A percentile compares a stretch with the other conserved stretches of the same genome.
Evolutionary conservation across 2,888 invertebrate genomes (phyloP).

Genomic region (Hirtodrosophila histrioides): DNA sequence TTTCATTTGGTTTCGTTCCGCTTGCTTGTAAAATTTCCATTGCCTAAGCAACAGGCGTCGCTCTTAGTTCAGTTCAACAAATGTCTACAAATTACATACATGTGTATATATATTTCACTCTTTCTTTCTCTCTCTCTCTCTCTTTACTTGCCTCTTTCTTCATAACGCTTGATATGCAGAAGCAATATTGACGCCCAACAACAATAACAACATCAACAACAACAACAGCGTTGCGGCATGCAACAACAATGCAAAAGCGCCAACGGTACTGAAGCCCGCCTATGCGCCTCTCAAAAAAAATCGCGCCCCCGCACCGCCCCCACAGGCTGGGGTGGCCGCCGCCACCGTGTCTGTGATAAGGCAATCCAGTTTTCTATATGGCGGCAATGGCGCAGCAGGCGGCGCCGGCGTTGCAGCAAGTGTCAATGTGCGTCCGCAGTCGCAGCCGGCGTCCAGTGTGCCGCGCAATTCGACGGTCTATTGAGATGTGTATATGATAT

Average conservation of each 20-base stretch:
- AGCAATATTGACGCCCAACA: slow-evolving; percentile 55
- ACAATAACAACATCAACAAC: slow-evolving; percentile 53
- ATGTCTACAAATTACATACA: slow-evolving; percentile 6
- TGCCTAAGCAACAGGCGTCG: slow-evolving; percentile 29
- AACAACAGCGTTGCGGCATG: slow-evolving; percentile 50
- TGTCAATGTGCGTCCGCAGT: slow-evolving; percentile 56
- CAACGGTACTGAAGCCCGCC: slow-evolving; percentile 68
- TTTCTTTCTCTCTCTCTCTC: slow-evolving; percentile 13
- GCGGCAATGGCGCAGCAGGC: slow-evolving; percentile 54
- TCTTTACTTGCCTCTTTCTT: slow-evolving; percentile 15
- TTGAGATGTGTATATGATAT: slow-evolving; percentile 37
- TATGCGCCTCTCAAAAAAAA: slow-evolving; percentile 79
- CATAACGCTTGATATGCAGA: slow-evolving; percentile 37
- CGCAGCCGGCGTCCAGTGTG: slow-evolving; percentile 53
- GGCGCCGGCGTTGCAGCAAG: slow-evolving; percentile 13
- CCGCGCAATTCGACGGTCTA: slow-evolving; percentile 66
- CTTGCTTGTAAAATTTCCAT: slow-evolving; percentile 38
- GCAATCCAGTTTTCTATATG: slow-evolving; percentile 81
- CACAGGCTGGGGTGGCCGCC: slow-evolving; percentile 81
- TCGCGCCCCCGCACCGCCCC: slow-evolving; percentile 81
- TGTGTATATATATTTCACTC: slow-evolving; percentile 18
- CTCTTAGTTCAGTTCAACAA: slow-evolving; percentile 18
- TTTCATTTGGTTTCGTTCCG: slow-evolving; percentile 32
- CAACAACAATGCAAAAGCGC: slow-evolving; percentile 62
- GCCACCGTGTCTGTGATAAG: slow-evolving; percentile 82